Base-by-base conservation (phyloP, 2,888 invertebrate genomes). In the Pristionchus entomophagus region DNA sequence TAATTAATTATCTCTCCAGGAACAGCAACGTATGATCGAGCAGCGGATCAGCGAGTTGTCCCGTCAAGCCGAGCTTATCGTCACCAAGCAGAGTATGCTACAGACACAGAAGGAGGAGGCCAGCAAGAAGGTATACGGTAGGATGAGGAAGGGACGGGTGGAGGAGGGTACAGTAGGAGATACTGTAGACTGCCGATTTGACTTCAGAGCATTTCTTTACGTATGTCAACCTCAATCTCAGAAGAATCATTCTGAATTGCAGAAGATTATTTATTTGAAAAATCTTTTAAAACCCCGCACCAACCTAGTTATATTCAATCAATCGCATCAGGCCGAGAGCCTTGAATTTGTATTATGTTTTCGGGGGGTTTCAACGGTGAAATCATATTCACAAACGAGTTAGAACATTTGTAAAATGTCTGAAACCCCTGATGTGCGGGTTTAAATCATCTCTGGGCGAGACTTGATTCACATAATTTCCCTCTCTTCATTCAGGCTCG, bases 401-500 rank as follows among this genome's bases (percentile, higher is more conserved):
- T n/a, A n/a, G n/a, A n/a, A n/a, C n/a, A n/a, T n/a, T n/a, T n/a
- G n/a, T n/a, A n/a, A n/a, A n/a, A n/a, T n/a, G n/a, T n/a, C n/a
- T n/a, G n/a, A n/a, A n/a, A n/a, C n/a, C n/a, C n/a, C n/a, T n/a
- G n/a, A n/a, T n/a, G n/a, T n/a, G n/a, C n/a, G n/a, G n/a, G n/a
- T n/a, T n/a, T n/a, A n/a, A n/a, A n/a, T n/a, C n/a, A n/a, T n/a
- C n/a, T n/a, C n/a, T n/a, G n/a, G n/a, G n/a, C n/a, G n/a, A n/a
- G n/a, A n/a, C n/a, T n/a, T n/a, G n/a, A n/a, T n/a, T n/a, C n/a
- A n/a, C n/a, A n/a, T n/a, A n/a, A n/a, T n/a, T n/a, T n/a, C n/a
- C n/a, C n/a, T 56, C 56, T 56, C 56, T 45, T 14, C 45, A 83
- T 88, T 69, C 73, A 99, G 95, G 99, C 99, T 85, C 96, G 97